A percentile compares a stretch with the other conserved stretches of the same genome.
Evolutionary conservation across 2,113 vertebrate genomes (phyloP).

Genomic region (Lophochroa leadbeateri): DNA sequence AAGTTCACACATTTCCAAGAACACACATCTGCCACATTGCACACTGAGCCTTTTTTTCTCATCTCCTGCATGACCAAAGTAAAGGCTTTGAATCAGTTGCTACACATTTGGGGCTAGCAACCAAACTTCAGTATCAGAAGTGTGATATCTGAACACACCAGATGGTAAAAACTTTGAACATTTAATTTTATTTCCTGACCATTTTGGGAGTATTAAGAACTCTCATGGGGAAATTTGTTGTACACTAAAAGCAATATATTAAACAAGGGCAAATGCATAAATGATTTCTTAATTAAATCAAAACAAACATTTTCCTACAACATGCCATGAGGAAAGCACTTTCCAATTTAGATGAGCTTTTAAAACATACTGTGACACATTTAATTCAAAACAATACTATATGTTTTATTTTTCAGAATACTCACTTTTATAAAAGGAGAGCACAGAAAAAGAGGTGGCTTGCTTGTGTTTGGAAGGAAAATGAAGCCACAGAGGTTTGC

Average conservation of each 20-base stretch:
- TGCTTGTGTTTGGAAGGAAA: not conserved
- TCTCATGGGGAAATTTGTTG: slow-evolving; percentile 48
- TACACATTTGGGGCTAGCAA: slow-evolving; percentile 23
- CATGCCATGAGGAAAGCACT: not conserved
- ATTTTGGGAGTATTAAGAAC: slow-evolving; percentile 69
- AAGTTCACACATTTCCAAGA: not conserved
- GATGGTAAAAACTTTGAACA: slow-evolving; percentile 70
- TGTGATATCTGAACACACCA: slow-evolving; percentile 41
- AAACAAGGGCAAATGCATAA: slow-evolving; percentile 63
- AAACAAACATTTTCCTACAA: slow-evolving; percentile 62
- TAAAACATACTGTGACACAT: slow-evolving; percentile 6
- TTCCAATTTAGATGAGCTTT: slow-evolving; percentile 33
- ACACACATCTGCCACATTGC: not conserved
- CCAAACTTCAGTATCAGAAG: slow-evolving; percentile 49
- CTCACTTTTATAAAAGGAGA: not conserved
- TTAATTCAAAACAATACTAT: slow-evolving; percentile 5
- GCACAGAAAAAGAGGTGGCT: not conserved
- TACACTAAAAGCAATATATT: slow-evolving; percentile 48
- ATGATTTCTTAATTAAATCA: slow-evolving; percentile 74
- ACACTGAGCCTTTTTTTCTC: not conserved
- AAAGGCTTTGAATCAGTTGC: not conserved
- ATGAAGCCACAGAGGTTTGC: not conserved
- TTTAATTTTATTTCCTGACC: slow-evolving; percentile 61
- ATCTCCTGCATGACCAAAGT: not conserved
- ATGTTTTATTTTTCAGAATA: slow-evolving; percentile 4